Conservation (phyloP, 2,888 invertebrate species). For the Miltochrista miniata region DNA sequence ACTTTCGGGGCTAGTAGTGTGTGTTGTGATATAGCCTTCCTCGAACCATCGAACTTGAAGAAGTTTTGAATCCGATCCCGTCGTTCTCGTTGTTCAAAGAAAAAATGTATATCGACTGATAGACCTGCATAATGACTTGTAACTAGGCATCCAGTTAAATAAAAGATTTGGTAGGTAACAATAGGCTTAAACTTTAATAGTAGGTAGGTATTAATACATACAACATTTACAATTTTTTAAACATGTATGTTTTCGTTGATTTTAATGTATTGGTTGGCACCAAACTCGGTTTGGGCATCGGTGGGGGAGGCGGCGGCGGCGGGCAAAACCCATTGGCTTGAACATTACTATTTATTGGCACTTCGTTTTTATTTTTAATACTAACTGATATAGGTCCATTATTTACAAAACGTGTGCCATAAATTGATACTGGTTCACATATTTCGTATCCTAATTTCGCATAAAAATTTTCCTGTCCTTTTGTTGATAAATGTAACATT, state of each 20-base stretch:
- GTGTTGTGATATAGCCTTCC: no score
- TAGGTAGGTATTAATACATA: no score
- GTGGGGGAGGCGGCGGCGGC: constrained; percentile 68
- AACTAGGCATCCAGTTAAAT: no score
- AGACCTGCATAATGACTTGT: no score
- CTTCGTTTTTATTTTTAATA: constrained; percentile 40
- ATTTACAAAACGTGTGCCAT: constrained; percentile 71
- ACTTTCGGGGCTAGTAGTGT: no score
- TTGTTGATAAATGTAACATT: constrained; percentile 87
- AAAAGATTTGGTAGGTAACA: no score
- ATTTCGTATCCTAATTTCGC: constrained; percentile 87
- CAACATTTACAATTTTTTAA: constrained; percentile 25
- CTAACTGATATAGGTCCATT: constrained; percentile 29
- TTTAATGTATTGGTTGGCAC: constrained; percentile 47
- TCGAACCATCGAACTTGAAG: no score
- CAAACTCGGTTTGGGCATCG: constrained; percentile 57
- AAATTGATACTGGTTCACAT: constrained; percentile 88
- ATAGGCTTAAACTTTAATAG: no score
- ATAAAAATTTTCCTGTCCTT: constrained; percentile 90
- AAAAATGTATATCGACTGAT: no score
- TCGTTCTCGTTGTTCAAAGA: no score
- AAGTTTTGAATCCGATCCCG: no score
- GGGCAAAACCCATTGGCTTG: constrained; percentile 13
- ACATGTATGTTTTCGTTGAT: constrained; percentile 71
- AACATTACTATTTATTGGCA: constrained; percentile 39